Evolutionary conservation across 2,888 invertebrate species (phyloP), one percentile per base, ranked within the genome.

Genomic region (Herminia tarsipennalis): DNA sequence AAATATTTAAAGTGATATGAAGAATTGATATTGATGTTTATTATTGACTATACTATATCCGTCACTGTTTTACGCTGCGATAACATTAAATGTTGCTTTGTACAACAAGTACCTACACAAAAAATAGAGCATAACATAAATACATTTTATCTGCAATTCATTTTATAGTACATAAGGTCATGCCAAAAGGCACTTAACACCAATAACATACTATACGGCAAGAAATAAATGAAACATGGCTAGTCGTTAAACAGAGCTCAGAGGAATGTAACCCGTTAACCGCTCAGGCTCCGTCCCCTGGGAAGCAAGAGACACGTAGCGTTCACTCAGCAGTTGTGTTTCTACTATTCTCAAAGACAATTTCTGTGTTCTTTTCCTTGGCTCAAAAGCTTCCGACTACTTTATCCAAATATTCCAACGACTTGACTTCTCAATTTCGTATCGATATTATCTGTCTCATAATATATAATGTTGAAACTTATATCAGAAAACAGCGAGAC

Each of bases 331-430:
- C 81, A 79, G 74, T 76, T 72, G 70, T 77, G 76, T 77, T 74
- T 70, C 73, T 73, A 65, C 77, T 76, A 80, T 78, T 81, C 80
- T 78, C 78, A 77, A 81, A 86, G 83, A 86, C 81, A 82, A 85
- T 85, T 85, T 74, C 70, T 71, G 68, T 78, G 78, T 79, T 79
- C 78, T 76, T 79, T 80, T 76, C 58, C 50, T 50, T 55, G 67
- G 72, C 74, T 78, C 70, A 73, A 77, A 62, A 74, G 75, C 73
- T 78, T 56, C 66, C 72, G 66, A 73, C 78, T 74, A 72, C 75
- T 66, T 75, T 74, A 75, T 76, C 73, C 71, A 76, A 77, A 70
- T 70, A 76, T n/a, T n/a, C n/a, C n/a, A n/a, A n/a, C n/a, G n/a
- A n/a, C n/a, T n/a, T n/a, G n/a, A n/a, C n/a, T n/a, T n/a, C 74